Percentiles rank a stretch among this genome's conserved stretches.
Conservation (phyloP, 1,140 invertebrate genomes). For the Diorhabda sublineata region DNA sequence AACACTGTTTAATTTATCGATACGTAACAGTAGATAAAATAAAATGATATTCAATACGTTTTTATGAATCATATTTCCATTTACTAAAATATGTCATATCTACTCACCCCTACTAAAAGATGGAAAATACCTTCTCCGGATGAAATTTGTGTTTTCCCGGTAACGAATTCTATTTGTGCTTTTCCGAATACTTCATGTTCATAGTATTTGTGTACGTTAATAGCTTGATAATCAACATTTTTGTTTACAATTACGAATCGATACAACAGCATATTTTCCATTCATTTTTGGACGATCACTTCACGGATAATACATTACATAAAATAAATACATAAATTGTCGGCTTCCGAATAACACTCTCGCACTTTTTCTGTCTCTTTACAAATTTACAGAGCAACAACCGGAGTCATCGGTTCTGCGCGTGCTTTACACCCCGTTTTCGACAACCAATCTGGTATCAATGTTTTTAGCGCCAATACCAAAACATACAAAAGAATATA, state of each 20-base stretch:
- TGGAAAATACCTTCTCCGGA: not conserved
- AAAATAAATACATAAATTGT: not conserved
- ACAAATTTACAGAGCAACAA: constrained; percentile 22
- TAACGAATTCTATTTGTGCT: not conserved
- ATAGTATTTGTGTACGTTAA: not conserved
- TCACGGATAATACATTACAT: not conserved
- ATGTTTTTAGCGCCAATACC: constrained; percentile 3
- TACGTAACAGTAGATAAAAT: too few relatives aligned
- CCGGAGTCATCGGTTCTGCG: constrained; percentile 21
- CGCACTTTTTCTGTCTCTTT: not conserved
- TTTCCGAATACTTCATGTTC: not conserved
- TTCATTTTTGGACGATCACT: not conserved
- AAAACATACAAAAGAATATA: not conserved
- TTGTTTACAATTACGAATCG: not conserved
- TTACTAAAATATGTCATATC: too few relatives aligned
- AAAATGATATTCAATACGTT: too few relatives aligned
- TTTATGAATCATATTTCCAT: too few relatives aligned
- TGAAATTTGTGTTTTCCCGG: not conserved
- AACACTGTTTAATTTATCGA: too few relatives aligned
- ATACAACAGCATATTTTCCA: not conserved
- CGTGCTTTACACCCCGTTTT: constrained; percentile 15
- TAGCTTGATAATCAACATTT: not conserved
- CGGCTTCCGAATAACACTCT: not conserved
- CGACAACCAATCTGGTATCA: constrained; percentile 7
- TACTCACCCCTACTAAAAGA: not conserved